Percentiles rank a stretch among this genome's conserved stretches.
phyloP scores from a whole-genome alignment of 2,797 vertebrate species.

The Momotus momota region DNA sequence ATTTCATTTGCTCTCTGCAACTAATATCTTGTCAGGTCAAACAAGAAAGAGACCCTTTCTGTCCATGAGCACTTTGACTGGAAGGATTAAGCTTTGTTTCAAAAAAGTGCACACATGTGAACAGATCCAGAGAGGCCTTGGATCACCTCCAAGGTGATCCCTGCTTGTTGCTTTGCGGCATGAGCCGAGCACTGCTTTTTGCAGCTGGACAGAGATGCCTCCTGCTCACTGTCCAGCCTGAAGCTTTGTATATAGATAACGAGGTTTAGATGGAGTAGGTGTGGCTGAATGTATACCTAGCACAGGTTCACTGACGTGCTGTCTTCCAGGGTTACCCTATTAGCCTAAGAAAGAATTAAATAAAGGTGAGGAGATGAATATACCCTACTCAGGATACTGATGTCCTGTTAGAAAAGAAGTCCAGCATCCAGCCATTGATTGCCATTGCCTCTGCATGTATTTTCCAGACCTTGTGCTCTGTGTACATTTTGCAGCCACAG shows the following conservation, averaged over 20 bases:
- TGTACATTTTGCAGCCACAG: not conserved
- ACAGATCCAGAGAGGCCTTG: not conserved
- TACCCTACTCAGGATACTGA: rapidly evolving
- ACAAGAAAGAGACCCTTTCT: not conserved
- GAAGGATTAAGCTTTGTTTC: not conserved
- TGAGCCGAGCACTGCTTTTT: rapidly evolving
- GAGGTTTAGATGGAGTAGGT: not conserved
- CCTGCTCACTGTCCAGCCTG: not conserved
- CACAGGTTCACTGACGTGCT: not conserved
- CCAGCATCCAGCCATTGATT: not conserved
- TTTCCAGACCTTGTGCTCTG: not conserved
- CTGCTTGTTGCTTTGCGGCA: rapidly evolving
- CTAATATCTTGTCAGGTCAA: not conserved
- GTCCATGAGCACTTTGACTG: not conserved
- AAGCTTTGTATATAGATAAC: not conserved
- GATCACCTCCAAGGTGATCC: not conserved
- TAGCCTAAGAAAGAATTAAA: not conserved
- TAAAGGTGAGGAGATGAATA: rapidly evolving
- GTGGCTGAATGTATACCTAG: not conserved
- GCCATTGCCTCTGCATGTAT: not conserved
- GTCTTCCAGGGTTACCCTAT: not conserved
- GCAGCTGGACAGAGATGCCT: not conserved
- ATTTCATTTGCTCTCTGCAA: not conserved
- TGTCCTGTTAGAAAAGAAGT: not conserved
- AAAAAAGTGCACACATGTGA: not conserved